Base-by-base conservation (phyloP, 1,140 invertebrate species). In the Drosophila pectinifera region DNA sequence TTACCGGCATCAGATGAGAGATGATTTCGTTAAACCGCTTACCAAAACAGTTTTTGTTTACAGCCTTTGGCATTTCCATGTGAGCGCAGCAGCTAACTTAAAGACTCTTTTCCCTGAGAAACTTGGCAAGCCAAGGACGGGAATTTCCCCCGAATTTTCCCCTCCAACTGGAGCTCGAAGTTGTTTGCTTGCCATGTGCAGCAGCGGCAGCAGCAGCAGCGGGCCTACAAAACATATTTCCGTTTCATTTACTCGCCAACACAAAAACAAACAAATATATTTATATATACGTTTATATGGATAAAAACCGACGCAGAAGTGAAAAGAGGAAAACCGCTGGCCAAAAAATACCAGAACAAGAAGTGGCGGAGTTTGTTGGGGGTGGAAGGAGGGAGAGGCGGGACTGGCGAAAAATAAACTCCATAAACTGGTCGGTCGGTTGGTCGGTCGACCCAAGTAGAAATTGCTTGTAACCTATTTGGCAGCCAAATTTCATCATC, bases 381-480 rank as follows among this genome's bases (percentile, higher is more conserved):
- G 28, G 28, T 31, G 28, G 14, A n/a, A n/a, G 58, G 31, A 26
- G 28, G 20, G 11, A 51, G 16, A 8, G 28, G 18, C 48, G 28
- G 48, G 28, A 3, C 48, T 20, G 7, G 49, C 31, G 48, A 53
- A 53, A 53, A 53, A 65, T 55, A 59, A 86, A 79, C 83, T 86
- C 84, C 82, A 89, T 89, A 86, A 86, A 86, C 72, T 79, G 83
- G 31, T 34, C 31, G 31, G 31, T 34, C 11, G 31, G 31, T 34
- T 34, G 31, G 49, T 53, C 34, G 49, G 13, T 57, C 83, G 83
- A 89, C 84, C 80, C 65, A 49, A 79, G 84, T 76, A 83, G 86
- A 88, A 86, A 86, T 86, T 79, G 83, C 84, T 86, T 86, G 84
- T 86, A 86, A 86, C 83, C 83, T 89, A 86, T 86, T 86, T 86